These are phyloP conservation scores for Antheraea yamamai DNA, from an alignment of 2,888 invertebrate species.

Conservation along the genomic window DNA sequence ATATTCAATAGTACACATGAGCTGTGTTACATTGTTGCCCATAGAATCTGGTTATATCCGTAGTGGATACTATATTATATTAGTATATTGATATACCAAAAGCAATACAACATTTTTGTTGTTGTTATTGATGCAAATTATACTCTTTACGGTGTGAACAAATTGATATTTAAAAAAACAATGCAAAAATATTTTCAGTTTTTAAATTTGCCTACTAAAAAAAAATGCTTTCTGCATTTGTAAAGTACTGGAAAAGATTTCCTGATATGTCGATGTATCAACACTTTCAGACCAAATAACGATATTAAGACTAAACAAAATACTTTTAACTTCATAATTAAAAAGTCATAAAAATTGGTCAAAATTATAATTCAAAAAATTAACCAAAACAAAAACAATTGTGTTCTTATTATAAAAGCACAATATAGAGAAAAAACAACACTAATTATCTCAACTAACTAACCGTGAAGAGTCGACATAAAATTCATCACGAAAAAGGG, in stretches of 20 bases:
- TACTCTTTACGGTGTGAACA: background rate
- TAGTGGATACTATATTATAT: background rate
- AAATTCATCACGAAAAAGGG: slow-evolving; percentile 54
- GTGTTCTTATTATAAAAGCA: slow-evolving; percentile 37
- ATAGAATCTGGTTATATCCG: background rate
- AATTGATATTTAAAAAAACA: background rate
- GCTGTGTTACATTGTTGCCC: background rate
- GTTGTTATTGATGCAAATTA: background rate
- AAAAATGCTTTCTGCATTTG: background rate
- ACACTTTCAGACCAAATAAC: background rate
- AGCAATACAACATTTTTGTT: background rate
- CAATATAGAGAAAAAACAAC: slow-evolving; percentile 50
- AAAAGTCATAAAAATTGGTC: slow-evolving; percentile 10
- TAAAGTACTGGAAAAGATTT: background rate
- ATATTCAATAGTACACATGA: too few species aligned
- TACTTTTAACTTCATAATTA: background rate
- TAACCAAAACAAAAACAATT: slow-evolving; percentile 34
- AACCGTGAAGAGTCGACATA: slow-evolving; percentile 70
- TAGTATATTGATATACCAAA: background rate
- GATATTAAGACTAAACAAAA: background rate
- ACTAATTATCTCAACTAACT: slow-evolving; percentile 74
- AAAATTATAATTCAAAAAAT: slow-evolving; percentile 21
- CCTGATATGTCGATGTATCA: background rate
- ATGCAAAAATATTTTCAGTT: background rate
- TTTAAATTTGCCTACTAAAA: background rate